Evolutionary conservation across 2,888 invertebrate species (phyloP).

Genomic region (Sarcophaga carnaria): DNA sequence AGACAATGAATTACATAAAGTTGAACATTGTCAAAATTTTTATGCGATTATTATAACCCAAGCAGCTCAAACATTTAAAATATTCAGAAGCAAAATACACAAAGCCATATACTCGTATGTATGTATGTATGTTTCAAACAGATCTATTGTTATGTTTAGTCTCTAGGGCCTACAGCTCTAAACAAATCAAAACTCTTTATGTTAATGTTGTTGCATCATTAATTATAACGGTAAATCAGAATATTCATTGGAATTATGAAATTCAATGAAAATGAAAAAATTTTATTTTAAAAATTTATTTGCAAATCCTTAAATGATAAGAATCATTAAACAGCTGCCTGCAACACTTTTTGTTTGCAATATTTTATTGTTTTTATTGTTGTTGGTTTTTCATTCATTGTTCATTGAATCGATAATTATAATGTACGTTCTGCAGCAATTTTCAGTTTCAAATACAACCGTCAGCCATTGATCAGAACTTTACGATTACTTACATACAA

Average conservation of each 20-base stretch:
- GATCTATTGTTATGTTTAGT: no score
- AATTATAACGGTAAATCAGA: background rate
- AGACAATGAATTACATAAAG: no score
- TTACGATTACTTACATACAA: constrained; percentile 27
- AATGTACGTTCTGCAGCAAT: constrained; percentile 17
- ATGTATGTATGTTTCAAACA: no score
- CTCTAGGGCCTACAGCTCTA: no score
- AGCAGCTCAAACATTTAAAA: no score
- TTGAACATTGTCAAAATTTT: no score
- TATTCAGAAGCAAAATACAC: no score
- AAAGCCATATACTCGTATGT: no score
- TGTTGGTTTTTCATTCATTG: background rate
- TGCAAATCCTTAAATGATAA: constrained; percentile 54
- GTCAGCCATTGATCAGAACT: constrained; percentile 59
- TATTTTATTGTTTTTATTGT: background rate
- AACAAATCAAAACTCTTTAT: no score
- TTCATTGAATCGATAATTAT: constrained; percentile 45
- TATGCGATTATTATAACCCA: no score
- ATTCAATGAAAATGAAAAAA: background rate
- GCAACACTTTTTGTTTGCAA: constrained; percentile 37
- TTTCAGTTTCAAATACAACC: constrained; percentile 7
- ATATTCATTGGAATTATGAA: background rate
- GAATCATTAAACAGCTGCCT: constrained; percentile 62
- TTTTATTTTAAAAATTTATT: background rate
- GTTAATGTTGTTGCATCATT: no score